Conservation (phyloP, 2,113 vertebrate species). For the Chaetorhynchus papuensis region DNA sequence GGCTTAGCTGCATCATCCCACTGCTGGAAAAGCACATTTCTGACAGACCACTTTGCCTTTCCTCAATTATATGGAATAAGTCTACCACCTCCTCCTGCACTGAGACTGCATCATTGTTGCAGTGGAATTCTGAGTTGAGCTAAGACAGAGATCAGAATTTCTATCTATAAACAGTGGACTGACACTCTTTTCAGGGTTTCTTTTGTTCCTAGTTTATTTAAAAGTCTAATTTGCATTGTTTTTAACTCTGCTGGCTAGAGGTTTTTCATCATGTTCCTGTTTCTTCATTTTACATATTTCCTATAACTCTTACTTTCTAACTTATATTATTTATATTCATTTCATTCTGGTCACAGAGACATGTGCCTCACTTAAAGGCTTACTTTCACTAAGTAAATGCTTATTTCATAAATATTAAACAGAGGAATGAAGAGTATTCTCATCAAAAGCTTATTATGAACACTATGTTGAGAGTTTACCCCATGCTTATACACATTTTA, state of each 20-base stretch:
- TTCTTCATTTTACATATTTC: background rate
- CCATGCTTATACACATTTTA: conserved; percentile 25
- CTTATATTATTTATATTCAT: background rate
- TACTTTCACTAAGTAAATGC: conserved; percentile 3
- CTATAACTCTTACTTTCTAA: background rate
- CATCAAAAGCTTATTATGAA: conserved; percentile 26
- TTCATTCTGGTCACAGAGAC: background rate
- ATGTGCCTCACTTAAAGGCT: conserved; percentile 5
- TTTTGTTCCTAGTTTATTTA: background rate
- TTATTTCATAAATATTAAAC: conserved; percentile 61
- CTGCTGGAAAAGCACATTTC: background rate
- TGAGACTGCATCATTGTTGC: rapidly evolving
- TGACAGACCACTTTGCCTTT: background rate
- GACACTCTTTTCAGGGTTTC: background rate
- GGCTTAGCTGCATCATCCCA: background rate
- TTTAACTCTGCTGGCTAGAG: background rate
- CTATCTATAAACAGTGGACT: background rate
- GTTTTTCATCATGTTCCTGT: background rate
- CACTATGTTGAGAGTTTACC: background rate
- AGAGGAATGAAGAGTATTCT: conserved; percentile 9
- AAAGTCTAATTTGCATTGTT: background rate
- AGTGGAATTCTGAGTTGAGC: background rate
- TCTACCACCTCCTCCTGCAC: background rate
- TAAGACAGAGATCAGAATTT: background rate
- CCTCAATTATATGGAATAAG: background rate